Conservation (phyloP, 2,797 vertebrate genomes). For the Acrossocheilus fasciatus region DNA sequence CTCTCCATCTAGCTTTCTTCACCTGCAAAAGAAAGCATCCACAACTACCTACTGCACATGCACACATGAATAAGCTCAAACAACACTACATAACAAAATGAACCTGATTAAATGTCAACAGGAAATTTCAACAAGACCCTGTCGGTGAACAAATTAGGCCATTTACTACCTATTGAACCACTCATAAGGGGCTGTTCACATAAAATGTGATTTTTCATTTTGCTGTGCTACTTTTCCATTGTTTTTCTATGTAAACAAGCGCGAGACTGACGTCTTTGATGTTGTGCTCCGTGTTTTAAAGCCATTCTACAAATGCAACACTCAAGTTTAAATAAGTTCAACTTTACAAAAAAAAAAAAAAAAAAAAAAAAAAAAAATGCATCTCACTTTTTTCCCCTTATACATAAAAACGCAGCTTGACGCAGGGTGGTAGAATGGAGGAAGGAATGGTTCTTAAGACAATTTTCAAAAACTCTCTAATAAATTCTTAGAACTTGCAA, state of each 20-base stretch:
- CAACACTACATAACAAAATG: constrained; percentile 20
- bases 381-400: background rate
- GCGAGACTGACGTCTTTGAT: background rate
- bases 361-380: background rate
- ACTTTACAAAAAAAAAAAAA: background rate
- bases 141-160: background rate
- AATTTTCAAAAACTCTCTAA: background rate
- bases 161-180: constrained; percentile 12
- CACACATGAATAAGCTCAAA: constrained; percentile 16
- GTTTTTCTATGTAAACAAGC: background rate
- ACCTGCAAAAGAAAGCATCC: background rate
- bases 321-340: background rate
- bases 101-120: constrained; percentile 20
- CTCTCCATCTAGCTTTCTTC: too few relatives aligned
- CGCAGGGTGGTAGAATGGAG: too few relatives aligned
- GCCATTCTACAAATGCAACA: background rate
- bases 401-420: background rate
- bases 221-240: background rate
- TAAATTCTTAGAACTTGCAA: background rate
- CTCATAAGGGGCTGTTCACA: background rate
- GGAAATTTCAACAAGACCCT: constrained; percentile 14
- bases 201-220: background rate
- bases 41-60: background rate
- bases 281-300: background rate
- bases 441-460: background rate